Conservation (phyloP, 2,113 vertebrate species). For the Prietella phreatophila region DNA sequence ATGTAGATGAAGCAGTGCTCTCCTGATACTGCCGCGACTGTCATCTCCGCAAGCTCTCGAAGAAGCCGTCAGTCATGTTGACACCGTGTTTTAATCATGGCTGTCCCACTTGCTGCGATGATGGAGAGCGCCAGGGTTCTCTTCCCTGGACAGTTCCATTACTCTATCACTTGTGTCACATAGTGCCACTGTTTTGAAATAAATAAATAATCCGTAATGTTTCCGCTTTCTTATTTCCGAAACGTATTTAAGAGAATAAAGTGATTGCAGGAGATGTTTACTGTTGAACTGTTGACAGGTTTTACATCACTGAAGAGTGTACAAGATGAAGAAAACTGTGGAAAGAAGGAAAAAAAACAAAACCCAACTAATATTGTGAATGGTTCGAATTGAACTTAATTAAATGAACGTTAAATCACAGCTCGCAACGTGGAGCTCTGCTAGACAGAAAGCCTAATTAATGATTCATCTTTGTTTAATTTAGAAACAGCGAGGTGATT, state of each 20-base stretch:
- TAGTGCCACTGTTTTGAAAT: slow-evolving; percentile 60
- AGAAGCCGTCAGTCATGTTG: slow-evolving; percentile 72
- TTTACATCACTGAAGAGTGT: neutral
- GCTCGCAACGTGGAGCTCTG: neutral
- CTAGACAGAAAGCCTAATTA: slow-evolving; percentile 10
- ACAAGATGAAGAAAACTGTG: neutral
- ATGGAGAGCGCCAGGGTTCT: slow-evolving; percentile 72
- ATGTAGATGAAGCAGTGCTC: slow-evolving; percentile 38
- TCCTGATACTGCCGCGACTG: slow-evolving; percentile 29
- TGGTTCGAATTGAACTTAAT: slow-evolving; percentile 19
- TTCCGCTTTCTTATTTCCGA: slow-evolving; percentile 18
- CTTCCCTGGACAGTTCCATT: slow-evolving; percentile 73
- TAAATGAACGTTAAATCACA: slow-evolving; percentile 27
- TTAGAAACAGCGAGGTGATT: neutral
- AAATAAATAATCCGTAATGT: neutral
- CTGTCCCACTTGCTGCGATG: slow-evolving; percentile 72
- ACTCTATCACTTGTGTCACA: slow-evolving; percentile 67
- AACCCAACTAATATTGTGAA: neutral
- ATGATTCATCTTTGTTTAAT: slow-evolving; percentile 3
- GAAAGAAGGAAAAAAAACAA: too few relatives aligned
- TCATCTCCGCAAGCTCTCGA: slow-evolving; percentile 56
- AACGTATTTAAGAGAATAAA: slow-evolving; percentile 10
- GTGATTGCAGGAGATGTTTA: slow-evolving; percentile 23
- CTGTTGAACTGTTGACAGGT: neutral
- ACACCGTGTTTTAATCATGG: slow-evolving; percentile 73